Base-by-base conservation (phyloP, 92 coral and sea anemone genomes). In the Siderastrea radians region DNA sequence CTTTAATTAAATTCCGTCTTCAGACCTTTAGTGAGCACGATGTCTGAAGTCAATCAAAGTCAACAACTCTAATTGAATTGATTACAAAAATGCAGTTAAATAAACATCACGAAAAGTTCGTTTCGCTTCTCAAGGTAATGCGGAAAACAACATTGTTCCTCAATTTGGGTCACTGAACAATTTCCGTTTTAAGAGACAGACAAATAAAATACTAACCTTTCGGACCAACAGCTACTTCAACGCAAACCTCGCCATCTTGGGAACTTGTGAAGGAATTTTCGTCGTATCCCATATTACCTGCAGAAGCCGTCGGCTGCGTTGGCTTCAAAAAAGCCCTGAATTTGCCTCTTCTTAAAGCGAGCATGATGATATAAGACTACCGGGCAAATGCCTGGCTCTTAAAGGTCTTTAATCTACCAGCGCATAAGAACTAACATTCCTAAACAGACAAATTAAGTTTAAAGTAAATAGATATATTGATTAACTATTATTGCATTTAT, bases 221-320 rank as follows among this genome's bases (percentile, higher is more conserved):
- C 3, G 87, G 87, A 14, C 87, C 87, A 14, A 84, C 87, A 1
- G 87, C 14, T 15, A 84, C n/a, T 84, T 84, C 81, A 43, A 84
- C 80, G 53, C 44, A 17, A 51, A 61, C 45, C 47, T 84, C 87
- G 60, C 43, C 72, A 50, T 84, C 87, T 2, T 62, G 72, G 8
- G 87, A 59, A 47, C 43, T 74, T 8, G 61, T 38, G 19, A 51
- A 26, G 81, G 80, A 73, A 84, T 84, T 50, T 74, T 61, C 87
- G 49, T 60, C 26, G 69, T 51, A 26, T 12, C 53, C 70, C 6
- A 6, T 15, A 7, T 61, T 45, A 44, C 65, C 3, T 2, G 38
- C 5, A 11, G 81, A 47, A 38, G 16, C n/a, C 14, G 38, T 15
- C 14, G 68, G 1, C 68, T 72, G 70, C 5, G 38, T 15, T 43